Percentiles rank a stretch among this genome's conserved stretches.
phyloP scores from a whole-genome alignment of 2,888 invertebrate genomes.

The Sacculina carcini region DNA sequence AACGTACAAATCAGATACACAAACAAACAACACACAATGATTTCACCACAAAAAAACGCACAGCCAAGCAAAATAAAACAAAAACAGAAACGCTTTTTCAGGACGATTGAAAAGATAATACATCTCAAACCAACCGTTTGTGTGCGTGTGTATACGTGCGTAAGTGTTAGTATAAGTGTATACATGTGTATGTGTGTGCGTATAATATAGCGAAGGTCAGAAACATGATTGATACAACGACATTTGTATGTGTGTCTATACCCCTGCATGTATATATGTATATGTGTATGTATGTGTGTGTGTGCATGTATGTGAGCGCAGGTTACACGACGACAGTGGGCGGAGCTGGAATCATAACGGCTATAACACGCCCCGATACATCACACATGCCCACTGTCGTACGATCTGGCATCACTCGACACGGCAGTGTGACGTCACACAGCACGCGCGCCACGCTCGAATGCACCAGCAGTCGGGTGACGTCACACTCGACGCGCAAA shows the following conservation, averaged over 20 bases:
- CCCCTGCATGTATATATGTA: slow-evolving; percentile 7
- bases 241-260: slow-evolving; percentile 7
- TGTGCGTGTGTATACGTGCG: too few relatives aligned
- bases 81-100: too few relatives aligned
- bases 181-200: background rate
- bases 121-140: too few relatives aligned
- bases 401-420: too few relatives aligned
- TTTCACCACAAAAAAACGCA: too few relatives aligned
- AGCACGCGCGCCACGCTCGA: slow-evolving; percentile 8
- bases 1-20: too few relatives aligned
- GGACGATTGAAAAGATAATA: too few relatives aligned
- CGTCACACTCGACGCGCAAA: background rate
- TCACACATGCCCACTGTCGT: too few relatives aligned
- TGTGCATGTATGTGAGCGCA: background rate
- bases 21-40: too few relatives aligned
- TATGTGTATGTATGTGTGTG: background rate
- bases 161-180: background rate
- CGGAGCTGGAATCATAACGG: background rate
- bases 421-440: background rate
- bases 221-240: background rate
- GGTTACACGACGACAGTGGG: background rate
- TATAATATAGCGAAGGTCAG: background rate
- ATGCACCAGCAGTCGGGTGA: background rate
- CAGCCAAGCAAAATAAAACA: too few relatives aligned
- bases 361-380: background rate